Base-by-base conservation (phyloP, 53 echinoderm and acorn worm species). In the Luidia sarsii region DNA sequence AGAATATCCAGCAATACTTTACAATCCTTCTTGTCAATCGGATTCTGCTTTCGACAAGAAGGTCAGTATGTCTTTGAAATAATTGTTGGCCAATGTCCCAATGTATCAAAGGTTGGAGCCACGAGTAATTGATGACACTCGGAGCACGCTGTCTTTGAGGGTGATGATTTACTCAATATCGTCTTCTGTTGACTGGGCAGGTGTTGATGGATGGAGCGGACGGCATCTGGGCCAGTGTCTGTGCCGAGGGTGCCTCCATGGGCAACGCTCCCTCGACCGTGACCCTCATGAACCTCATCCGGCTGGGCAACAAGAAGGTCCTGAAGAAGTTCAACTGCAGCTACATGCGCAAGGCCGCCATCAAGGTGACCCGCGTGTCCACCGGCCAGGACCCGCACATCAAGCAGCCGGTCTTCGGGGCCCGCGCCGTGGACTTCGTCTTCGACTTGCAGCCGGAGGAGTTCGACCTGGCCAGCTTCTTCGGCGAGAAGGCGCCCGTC, bases 161-260 rank as follows among this genome's bases (percentile, higher is more conserved):
- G n/a, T n/a, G n/a, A n/a, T n/a, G n/a, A n/a, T n/a, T n/a, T n/a
- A n/a, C n/a, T 16, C 7, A 8, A 4, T 21, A 4, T 60, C 29
- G 2, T 31, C 29, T 60, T 24, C 4, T 27, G 5, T 60, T 5
- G 7, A 4, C 21, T 25, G n/a, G n/a, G 37, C 46, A 80, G 80
- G 65, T 33, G n/a, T 45, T 80, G 14, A 53, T 65, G 75, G 48
- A 53, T 23, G 82, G 82, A 6, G 85, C 85, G 2, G 67, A 85
- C 23, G 85, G 85, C n/a, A n/a, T 86, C 32, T 86, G 86, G 86
- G 86, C 66, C 21, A 75, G 85, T 73, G 73, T 85, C 35, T 85
- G 85, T 37, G 22, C 50, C 13, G 83, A 83, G 24, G 72, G 72
- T 57, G 54, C 67, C 30, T 27, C 80, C 11, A 64, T 85, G 65